Evolutionary conservation across 2,113 vertebrate genomes (phyloP).

Genomic region (Apaloderma vittatum): DNA sequence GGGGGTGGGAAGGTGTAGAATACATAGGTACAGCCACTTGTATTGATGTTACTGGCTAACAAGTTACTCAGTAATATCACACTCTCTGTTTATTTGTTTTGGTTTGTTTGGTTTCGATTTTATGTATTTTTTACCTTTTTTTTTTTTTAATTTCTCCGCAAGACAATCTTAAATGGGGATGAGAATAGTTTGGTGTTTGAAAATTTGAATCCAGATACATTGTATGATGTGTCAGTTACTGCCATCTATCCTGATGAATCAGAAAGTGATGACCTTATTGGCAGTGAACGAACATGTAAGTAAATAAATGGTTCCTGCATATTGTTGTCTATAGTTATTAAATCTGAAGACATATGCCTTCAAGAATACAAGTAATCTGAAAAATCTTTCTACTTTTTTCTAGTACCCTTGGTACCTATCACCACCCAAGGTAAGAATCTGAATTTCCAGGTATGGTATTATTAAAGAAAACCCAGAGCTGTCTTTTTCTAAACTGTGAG

Average conservation of each 20-base stretch:
- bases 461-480: background rate
- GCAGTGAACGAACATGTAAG: conserved; percentile 90
- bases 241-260: conserved; percentile 98
- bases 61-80: background rate
- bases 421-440: conserved; percentile 84
- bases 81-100: background rate
- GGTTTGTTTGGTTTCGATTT: background rate
- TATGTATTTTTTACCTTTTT: background rate
- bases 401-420: conserved; percentile 83
- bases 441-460: conserved; percentile 16
- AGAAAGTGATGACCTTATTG: conserved; percentile 92
- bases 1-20: background rate
- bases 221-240: conserved; percentile 90
- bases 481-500: background rate
- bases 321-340: background rate
- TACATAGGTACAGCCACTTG: background rate
- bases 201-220: conserved; percentile 88
- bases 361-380: conserved; percentile 4
- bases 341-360: background rate
- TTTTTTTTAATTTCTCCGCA: background rate
- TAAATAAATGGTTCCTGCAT: background rate
- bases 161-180: conserved; percentile 89
- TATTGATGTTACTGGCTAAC: background rate
- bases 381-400: conserved; percentile 68
- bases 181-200: conserved; percentile 85